A percentile compares a stretch with the other conserved stretches of the same genome.
These are phyloP conservation scores for Andrena hattorfiana DNA, from an alignment of 2,888 invertebrate genomes.

Conservation along the genomic window DNA sequence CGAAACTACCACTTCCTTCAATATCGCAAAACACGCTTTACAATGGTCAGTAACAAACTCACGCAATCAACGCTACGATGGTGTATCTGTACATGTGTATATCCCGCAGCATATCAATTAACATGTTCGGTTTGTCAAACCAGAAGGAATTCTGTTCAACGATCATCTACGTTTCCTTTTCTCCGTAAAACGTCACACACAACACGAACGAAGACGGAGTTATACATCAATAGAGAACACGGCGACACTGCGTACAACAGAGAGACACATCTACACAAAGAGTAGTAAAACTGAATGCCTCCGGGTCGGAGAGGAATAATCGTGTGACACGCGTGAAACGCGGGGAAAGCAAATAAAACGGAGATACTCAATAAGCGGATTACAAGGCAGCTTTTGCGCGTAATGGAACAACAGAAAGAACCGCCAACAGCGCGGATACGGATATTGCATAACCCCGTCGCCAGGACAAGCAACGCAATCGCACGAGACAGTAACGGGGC, in stretches of 20 bases:
- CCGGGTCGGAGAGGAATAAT: slow-evolving; percentile 28
- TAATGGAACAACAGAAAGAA: slow-evolving; percentile 49
- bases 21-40: slow-evolving; percentile 10
- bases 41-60: slow-evolving; percentile 17
- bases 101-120: slow-evolving; percentile 18
- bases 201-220: slow-evolving; percentile 11
- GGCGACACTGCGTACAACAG: slow-evolving; percentile 15
- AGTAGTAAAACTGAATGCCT: slow-evolving; percentile 9
- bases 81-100: slow-evolving; percentile 23
- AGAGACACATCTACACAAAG: slow-evolving; percentile 18
- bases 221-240: slow-evolving; percentile 13
- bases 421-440: slow-evolving; percentile 29
- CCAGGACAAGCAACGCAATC: slow-evolving; percentile 60
- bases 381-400: slow-evolving; percentile 59
- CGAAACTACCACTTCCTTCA: neutral
- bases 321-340: slow-evolving; percentile 20
- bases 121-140: neutral
- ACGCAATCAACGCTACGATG: slow-evolving; percentile 9
- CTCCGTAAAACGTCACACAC: neutral
- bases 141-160: slow-evolving; percentile 2
- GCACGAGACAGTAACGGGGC: slow-evolving; percentile 41
- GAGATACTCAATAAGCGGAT: slow-evolving; percentile 62
- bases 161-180: slow-evolving; percentile 11
- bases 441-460: slow-evolving; percentile 37
- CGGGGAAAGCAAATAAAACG: slow-evolving; percentile 48